Base-by-base conservation (phyloP, 2,888 invertebrate genomes). In the Homarus gammarus region DNA sequence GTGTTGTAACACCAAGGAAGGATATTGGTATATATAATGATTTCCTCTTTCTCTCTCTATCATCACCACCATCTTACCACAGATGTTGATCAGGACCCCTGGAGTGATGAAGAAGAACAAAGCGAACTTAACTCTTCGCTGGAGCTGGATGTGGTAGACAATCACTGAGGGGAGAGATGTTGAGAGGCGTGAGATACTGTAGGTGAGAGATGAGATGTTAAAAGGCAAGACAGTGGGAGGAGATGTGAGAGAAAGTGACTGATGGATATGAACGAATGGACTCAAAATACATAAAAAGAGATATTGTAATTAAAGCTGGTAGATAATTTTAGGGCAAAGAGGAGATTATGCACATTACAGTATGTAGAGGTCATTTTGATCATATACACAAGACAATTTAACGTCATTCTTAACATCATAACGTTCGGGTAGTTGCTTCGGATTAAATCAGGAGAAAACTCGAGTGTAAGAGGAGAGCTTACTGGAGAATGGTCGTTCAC, bases 61-160 rank as follows among this genome's bases (percentile, higher is more conserved):
- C 73, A 27, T 73, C 36, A 36, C 73, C 22, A 18, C 15, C 5
- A 22, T 49, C 90, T 78, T 18, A 92, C 92, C 92, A 31, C 90
- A 90, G 2, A 91, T 84, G 77, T 92, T 92, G 87, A 92, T 90
- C 64, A 92, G 90, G 10, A 91, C 86, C 27, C 92, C 92, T 0
- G 92, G 92, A 40, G 91, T 83, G n/a, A 92, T 91, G 89, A 91
- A 92, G 90, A 92, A 92, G 84, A 92, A 91, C 51, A 92, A n/a
- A 0, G 92, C 78, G 56, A 91, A 92, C 49, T 87, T 91, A n/a
- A 81, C 84, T 27, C 91, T 86, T 33, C 92, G 15, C 51, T 92
- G 92, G 10, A 92, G 44, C 79, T 92, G 92, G n/a, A 92, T 77
- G 82, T 87, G 77, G 77, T 90, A 91, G 49, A 33, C 89, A 77